phyloP scores from a whole-genome alignment of 2,888 invertebrate species.

The Ochropleura leucogaster region DNA sequence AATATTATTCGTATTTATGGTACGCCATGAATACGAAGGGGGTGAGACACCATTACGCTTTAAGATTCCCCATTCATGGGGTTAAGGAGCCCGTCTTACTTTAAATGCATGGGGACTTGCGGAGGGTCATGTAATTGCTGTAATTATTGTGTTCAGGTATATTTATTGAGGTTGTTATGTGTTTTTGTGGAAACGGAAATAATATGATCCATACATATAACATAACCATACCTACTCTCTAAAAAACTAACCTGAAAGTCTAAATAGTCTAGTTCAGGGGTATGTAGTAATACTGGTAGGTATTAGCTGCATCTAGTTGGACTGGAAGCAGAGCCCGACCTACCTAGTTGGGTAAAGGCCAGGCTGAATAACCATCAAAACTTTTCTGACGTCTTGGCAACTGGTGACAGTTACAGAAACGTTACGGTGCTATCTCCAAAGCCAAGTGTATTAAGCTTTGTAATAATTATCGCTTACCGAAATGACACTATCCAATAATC shows the following conservation, averaged over 20 bases:
- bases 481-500: too few species aligned
- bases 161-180: conserved; percentile 21
- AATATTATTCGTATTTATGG: conserved; percentile 85
- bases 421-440: too few species aligned
- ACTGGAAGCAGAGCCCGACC: background rate
- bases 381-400: too few species aligned
- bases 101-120: conserved; percentile 77
- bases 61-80: conserved; percentile 87
- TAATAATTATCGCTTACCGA: too few species aligned
- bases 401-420: too few species aligned
- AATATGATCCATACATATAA: background rate
- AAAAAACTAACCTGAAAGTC: background rate
- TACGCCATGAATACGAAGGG: conserved; percentile 85
- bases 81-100: conserved; percentile 75
- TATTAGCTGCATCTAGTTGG: background rate
- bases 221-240: background rate
- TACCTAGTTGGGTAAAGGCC: background rate
- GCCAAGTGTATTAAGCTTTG: too few species aligned
- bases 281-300: background rate
- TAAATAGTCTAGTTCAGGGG: background rate
- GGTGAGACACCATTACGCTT: conserved; percentile 81
- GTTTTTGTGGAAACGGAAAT: background rate
- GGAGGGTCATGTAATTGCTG: conserved; percentile 73
- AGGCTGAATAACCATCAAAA: background rate
- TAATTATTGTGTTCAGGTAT: conserved; percentile 62